Percentiles rank a stretch among this genome's conserved stretches.
Evolutionary conservation across 2,888 invertebrate species (phyloP).

Genomic region (Orthosia gothica): DNA sequence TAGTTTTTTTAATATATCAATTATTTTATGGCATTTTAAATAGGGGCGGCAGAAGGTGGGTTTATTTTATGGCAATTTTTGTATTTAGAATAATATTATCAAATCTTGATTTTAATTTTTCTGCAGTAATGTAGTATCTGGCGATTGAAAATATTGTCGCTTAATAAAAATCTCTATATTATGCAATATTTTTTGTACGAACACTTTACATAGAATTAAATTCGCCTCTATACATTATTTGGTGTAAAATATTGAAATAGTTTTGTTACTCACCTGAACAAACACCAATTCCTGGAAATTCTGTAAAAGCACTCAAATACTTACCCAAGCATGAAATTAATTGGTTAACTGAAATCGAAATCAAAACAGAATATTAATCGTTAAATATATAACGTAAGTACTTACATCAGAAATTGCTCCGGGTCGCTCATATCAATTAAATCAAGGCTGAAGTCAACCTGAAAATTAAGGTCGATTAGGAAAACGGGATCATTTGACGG

Average conservation of each 20-base stretch:
- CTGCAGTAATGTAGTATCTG: neutral
- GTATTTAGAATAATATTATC: neutral
- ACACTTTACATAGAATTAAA: neutral
- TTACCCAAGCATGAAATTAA: slow-evolving; percentile 1
- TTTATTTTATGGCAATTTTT: neutral
- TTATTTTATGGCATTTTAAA: neutral
- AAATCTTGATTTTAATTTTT: neutral
- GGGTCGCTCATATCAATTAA: slow-evolving; percentile 43
- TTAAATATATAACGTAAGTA: neutral
- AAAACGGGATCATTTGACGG: slow-evolving; percentile 62
- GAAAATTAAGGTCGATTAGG: slow-evolving; percentile 57
- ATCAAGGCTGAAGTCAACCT: slow-evolving; percentile 33
- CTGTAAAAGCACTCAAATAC: neutral
- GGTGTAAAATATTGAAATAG: neutral
- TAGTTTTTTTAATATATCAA: neutral
- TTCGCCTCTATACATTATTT: neutral
- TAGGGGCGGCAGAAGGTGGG: neutral
- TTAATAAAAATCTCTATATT: neutral
- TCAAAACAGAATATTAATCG: slow-evolving; percentile 9
- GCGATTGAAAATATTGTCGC: neutral
- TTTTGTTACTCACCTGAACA: neutral
- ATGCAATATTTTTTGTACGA: too few species aligned
- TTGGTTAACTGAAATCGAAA: slow-evolving; percentile 14
- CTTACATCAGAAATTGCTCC: slow-evolving; percentile 25
- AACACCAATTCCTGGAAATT: neutral